phyloP scores from a whole-genome alignment of 2,888 invertebrate species.

The Automeris io region DNA sequence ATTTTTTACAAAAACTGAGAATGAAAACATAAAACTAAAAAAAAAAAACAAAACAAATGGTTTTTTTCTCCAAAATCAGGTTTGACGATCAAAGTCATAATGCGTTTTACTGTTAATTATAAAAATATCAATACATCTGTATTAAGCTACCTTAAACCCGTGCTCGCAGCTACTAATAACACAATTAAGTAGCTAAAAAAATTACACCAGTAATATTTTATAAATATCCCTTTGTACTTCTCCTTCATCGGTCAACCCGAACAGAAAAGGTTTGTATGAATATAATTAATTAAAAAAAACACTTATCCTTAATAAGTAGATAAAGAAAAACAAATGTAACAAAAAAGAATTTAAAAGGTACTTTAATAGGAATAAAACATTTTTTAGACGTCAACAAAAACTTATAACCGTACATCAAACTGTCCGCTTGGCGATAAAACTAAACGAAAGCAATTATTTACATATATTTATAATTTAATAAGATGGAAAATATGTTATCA shows the following conservation, averaged over 20 bases:
- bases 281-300: slow-evolving; percentile 18
- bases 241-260: slow-evolving; percentile 1
- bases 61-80: slow-evolving; percentile 18
- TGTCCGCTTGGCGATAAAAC: slow-evolving; percentile 53
- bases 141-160: slow-evolving; percentile 58
- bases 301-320: slow-evolving; percentile 40
- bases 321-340: slow-evolving; percentile 49
- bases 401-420: slow-evolving; percentile 35
- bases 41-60: too few relatives aligned
- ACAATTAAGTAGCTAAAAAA: slow-evolving; percentile 49
- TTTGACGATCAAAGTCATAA: slow-evolving; percentile 35
- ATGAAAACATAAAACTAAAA: too few relatives aligned
- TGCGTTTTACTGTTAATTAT: slow-evolving; percentile 22
- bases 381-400: slow-evolving; percentile 64
- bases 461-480: slow-evolving; percentile 33
- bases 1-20: too few relatives aligned
- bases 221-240: slow-evolving; percentile 61
- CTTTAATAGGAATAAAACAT: slow-evolving; percentile 68
- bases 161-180: slow-evolving; percentile 45
- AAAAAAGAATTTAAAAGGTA: slow-evolving; percentile 59
- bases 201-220: slow-evolving; percentile 23
- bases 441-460: slow-evolving; percentile 40
- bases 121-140: slow-evolving; percentile 18
- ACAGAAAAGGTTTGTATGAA: too few relatives aligned
- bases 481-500: slow-evolving; percentile 10